These are phyloP conservation scores for Triplophysa rosa DNA, from an alignment of 2,113 vertebrate genomes.

Conservation along the genomic window DNA sequence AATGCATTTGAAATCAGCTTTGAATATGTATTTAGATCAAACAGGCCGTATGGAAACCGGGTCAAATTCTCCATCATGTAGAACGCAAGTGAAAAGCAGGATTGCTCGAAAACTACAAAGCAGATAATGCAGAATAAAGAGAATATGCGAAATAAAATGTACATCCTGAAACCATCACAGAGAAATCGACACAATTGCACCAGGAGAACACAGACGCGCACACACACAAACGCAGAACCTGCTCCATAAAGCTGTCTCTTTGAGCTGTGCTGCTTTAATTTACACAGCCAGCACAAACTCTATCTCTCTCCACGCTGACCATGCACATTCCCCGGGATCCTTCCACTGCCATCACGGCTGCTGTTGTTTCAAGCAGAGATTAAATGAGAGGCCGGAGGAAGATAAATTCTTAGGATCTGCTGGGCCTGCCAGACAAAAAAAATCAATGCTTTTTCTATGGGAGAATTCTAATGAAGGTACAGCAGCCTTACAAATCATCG, in stretches of 20 bases:
- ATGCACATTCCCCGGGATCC: slow-evolving; percentile 49
- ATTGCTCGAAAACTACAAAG: neutral
- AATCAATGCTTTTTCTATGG: slow-evolving; percentile 54
- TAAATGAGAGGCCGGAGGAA: slow-evolving; percentile 55
- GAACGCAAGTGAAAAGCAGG: neutral
- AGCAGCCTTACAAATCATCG: slow-evolving; percentile 50
- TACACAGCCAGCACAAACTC: slow-evolving; percentile 41
- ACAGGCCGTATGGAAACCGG: neutral
- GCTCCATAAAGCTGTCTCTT: slow-evolving; percentile 33
- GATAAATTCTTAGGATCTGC: slow-evolving; percentile 53
- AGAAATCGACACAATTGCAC: slow-evolving; percentile 32
- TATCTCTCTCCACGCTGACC: slow-evolving; percentile 44
- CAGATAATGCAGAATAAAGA: slow-evolving; percentile 23
- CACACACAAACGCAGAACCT: neutral
- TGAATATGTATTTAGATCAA: slow-evolving; percentile 28
- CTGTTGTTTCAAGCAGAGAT: slow-evolving; percentile 53
- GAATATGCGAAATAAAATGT: slow-evolving; percentile 20
- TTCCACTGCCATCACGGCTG: slow-evolving; percentile 41
- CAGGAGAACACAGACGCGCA: slow-evolving; percentile 4
- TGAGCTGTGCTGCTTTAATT: slow-evolving; percentile 31
- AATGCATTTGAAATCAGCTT: slow-evolving; percentile 18
- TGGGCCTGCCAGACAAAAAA: slow-evolving; percentile 40
- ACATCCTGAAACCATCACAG: slow-evolving; percentile 2
- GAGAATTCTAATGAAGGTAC: slow-evolving; percentile 55
- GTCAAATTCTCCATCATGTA: slow-evolving; percentile 1